phyloP scores from a whole-genome alignment of 2,113 vertebrate species.

The Dipodomys spectabilis region DNA sequence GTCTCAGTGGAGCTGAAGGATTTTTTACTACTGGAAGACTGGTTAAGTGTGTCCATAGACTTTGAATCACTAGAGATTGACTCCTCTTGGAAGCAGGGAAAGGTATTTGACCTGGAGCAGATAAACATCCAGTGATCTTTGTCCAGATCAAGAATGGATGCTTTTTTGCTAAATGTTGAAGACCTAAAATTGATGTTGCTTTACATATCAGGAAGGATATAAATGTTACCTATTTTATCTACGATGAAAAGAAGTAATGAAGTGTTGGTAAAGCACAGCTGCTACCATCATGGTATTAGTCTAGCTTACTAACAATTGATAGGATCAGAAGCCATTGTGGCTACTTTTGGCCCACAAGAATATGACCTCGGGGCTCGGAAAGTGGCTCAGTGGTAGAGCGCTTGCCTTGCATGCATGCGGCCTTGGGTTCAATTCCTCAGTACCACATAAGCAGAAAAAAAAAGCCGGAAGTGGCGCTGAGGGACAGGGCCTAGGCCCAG shows the following conservation, averaged over 20 bases:
- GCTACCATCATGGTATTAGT: conserved; percentile 17
- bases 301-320: background rate
- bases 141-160: conserved; percentile 16
- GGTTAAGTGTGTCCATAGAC: background rate
- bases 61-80: conserved; percentile 42
- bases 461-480: too few relatives aligned
- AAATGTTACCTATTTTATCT: conserved; percentile 2
- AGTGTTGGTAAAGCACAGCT: conserved; percentile 17
- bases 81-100: background rate
- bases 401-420: too few relatives aligned
- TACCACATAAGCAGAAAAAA: too few relatives aligned
- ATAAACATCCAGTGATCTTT: background rate
- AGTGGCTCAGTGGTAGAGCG: too few relatives aligned
- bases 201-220: conserved; percentile 22
- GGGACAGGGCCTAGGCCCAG: too few relatives aligned
- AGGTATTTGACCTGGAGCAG: background rate
- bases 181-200: background rate
- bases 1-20: conserved; percentile 51
- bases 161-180: conserved; percentile 44
- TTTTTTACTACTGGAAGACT: conserved; percentile 52
- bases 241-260: conserved; percentile 3
- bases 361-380: background rate
- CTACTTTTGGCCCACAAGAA: background rate
- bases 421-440: too few relatives aligned
- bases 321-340: background rate